Percentiles rank a stretch among this genome's conserved stretches.
These are phyloP conservation scores for Formica aserva DNA, from an alignment of 2,888 invertebrate species.

Conservation along the genomic window DNA sequence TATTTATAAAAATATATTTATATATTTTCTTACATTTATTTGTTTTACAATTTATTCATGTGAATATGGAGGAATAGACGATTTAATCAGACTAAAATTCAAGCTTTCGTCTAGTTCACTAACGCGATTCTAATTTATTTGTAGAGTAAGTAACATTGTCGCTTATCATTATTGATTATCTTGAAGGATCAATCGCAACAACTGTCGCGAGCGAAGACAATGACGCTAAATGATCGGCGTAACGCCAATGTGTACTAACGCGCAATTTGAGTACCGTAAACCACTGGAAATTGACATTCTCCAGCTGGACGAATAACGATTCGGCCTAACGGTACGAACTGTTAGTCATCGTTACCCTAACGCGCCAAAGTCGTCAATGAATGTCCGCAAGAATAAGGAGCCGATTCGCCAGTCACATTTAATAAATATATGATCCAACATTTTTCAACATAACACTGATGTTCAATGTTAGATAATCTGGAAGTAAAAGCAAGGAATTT, in stretches of 20 bases:
- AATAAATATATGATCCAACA: slow-evolving; percentile 1
- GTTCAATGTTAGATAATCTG: background rate
- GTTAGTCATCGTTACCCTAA: slow-evolving; percentile 81
- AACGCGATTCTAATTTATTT: background rate
- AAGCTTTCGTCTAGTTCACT: background rate
- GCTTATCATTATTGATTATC: slow-evolving; percentile 41
- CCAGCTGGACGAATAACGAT: slow-evolving; percentile 79
- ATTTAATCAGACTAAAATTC: background rate
- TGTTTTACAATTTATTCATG: background rate
- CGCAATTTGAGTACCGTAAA: slow-evolving; percentile 83
- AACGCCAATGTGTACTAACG: slow-evolving; percentile 76
- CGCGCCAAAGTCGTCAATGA: slow-evolving; percentile 72
- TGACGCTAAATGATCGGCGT: slow-evolving; percentile 63
- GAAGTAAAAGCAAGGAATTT: background rate
- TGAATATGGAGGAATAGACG: background rate
- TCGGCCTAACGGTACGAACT: slow-evolving; percentile 84
- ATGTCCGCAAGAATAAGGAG: background rate
- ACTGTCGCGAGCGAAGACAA: slow-evolving; percentile 21
- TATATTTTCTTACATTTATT: background rate
- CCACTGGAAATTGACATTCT: slow-evolving; percentile 84
- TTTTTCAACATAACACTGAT: background rate
- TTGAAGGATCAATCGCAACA: slow-evolving; percentile 9
- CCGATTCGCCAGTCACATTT: background rate
- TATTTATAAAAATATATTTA: background rate
- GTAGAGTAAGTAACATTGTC: background rate